These are phyloP conservation scores for Acrossocheilus wenchowensis DNA, from an alignment of 2,797 vertebrate species.

Conservation along the genomic window DNA sequence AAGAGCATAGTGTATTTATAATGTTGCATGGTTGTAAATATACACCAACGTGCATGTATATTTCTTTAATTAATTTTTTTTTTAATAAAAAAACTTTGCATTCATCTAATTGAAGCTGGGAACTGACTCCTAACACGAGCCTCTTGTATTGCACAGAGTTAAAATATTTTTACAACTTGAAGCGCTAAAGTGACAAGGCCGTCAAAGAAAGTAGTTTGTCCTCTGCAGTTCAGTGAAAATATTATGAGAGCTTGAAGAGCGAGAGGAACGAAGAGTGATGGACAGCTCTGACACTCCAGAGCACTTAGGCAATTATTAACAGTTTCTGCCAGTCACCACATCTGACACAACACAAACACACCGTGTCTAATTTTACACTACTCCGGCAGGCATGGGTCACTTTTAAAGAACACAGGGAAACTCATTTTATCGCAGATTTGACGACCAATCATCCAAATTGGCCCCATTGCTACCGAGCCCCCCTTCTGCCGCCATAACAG, in stretches of 20 bases:
- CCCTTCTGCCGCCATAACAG: conserved; percentile 63
- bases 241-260: conserved; percentile 80
- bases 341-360: conserved; percentile 84
- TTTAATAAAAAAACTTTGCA: not conserved
- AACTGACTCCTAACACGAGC: conserved; percentile 36
- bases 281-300: conserved; percentile 85
- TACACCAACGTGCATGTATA: not conserved
- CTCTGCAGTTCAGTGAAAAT: conserved; percentile 82
- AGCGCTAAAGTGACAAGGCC: conserved; percentile 82
- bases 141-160: conserved; percentile 65
- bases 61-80: not conserved
- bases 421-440: conserved; percentile 81
- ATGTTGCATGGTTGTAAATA: too few species aligned
- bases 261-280: conserved; percentile 70
- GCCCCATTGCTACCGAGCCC: conserved; percentile 62
- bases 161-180: conserved; percentile 83
- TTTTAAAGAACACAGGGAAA: conserved; percentile 82
- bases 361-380: conserved; percentile 82
- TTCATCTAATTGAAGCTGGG: conserved; percentile 22
- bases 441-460: conserved; percentile 84
- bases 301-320: conserved; percentile 87
- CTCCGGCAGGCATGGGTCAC: conserved; percentile 80
- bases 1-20: too few species aligned
- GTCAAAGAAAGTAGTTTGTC: conserved; percentile 84
- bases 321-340: conserved; percentile 85